Base-by-base conservation (phyloP, 2,797 vertebrate genomes). In the Eulemur albifrons region DNA sequence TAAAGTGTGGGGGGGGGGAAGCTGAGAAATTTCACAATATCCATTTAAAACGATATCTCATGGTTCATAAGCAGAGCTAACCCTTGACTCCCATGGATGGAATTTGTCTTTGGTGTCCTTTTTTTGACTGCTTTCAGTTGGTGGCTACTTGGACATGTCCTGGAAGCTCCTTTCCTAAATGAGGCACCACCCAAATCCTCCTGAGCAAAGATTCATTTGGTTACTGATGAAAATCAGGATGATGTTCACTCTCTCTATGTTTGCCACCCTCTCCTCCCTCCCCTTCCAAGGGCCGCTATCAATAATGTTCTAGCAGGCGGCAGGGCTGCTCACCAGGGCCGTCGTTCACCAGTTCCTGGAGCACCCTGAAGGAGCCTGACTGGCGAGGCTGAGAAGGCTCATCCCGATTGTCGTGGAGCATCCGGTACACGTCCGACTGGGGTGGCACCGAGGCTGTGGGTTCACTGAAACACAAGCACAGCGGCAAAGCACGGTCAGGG, bases 301-400 rank as follows among this genome's bases (percentile, higher is more conserved):
- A 23, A 0, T 12, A 12, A 17, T 0, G 11, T 54, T 67, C 54
- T 9, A 35, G 96, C 18, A 93, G 83, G 69, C 25, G 82, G 48
- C 93, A 38, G 21, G 20, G 20, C 63, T 99, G 20, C 63, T 99
- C 98, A 99, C 99, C 99, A 72, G 98, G 89, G 92, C 98, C 98
- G 4, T 99, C 99, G 11, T 99, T 99, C 63, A 99, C 99, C 88
- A 99, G 99, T 1, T 99, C 99, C 98, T 99, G 99, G 97, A 99
- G 99, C 95, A 99, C 99, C 97, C 98, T 99, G 97, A 99, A 99
- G 88, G 99, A 99, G 88, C 99, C 99, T 1, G 99, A 99, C 98
- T 99, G 99, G 45, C 99, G 99, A 0, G 99, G 99, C 94, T 99
- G 98, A 6, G 98, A 98, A 20, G 99, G 98, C 70, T 99, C 99